Percentiles rank a stretch among this genome's conserved stretches.
Conservation (phyloP, 1,140 invertebrate genomes). For the Calephelis nemesis region DNA sequence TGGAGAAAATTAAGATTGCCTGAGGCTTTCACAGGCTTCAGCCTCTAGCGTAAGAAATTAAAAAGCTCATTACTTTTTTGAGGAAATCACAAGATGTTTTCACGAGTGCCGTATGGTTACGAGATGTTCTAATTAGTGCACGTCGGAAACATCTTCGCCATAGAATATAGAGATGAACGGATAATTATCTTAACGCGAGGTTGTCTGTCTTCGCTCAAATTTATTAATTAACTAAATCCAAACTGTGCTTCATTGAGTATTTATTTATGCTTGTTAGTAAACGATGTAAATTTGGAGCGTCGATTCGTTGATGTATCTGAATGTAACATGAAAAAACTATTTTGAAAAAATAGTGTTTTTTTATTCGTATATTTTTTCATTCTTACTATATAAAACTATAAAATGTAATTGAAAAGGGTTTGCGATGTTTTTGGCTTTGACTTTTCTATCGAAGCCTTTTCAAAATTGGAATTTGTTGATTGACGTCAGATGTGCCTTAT, state of each 20-base stretch:
- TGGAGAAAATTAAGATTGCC: constrained; percentile 4
- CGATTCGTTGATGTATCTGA: too few relatives aligned
- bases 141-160: background rate
- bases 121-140: background rate
- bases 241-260: background rate
- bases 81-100: constrained; percentile 3
- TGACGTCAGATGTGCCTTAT: too few relatives aligned
- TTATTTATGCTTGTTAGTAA: background rate
- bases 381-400: too few relatives aligned
- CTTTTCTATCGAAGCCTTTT: too few relatives aligned
- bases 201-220: too few relatives aligned
- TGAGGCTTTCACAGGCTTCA: background rate
- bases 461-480: too few relatives aligned
- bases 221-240: background rate
- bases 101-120: background rate
- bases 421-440: too few relatives aligned
- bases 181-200: background rate
- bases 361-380: too few relatives aligned
- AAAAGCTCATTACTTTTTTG: constrained; percentile 7
- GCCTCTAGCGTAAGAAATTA: background rate
- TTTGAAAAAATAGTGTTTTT: too few relatives aligned
- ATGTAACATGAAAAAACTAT: too few relatives aligned
- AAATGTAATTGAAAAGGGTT: too few relatives aligned
- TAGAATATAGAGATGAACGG: background rate
- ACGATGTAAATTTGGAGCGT: too few relatives aligned